phyloP scores from a whole-genome alignment of 2,888 invertebrate genomes.

The Corythucha ciliata region DNA sequence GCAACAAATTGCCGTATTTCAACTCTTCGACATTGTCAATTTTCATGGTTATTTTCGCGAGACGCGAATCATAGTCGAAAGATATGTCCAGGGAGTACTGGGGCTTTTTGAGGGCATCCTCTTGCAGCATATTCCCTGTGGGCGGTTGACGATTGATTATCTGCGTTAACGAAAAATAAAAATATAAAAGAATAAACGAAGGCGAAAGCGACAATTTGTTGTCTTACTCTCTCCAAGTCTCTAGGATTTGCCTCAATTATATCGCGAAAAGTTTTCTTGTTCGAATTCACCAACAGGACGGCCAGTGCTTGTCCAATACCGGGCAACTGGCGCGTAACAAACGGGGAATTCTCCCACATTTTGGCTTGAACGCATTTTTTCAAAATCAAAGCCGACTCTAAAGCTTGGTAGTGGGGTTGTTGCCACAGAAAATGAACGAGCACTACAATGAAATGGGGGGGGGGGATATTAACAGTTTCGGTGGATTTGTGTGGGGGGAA shows the following conservation, averaged over 20 bases:
- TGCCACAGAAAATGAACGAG: slow-evolving; percentile 32
- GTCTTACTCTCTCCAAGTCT: slow-evolving; percentile 57
- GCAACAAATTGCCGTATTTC: slow-evolving; percentile 42
- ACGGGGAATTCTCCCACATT: slow-evolving; percentile 66
- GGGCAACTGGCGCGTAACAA: slow-evolving; percentile 58
- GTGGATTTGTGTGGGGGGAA: neutral
- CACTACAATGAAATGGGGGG: slow-evolving; percentile 20
- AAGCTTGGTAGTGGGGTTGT: slow-evolving; percentile 44
- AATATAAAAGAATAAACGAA: too few species aligned
- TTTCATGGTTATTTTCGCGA: slow-evolving; percentile 41
- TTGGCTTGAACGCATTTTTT: slow-evolving; percentile 57
- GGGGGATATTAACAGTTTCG: neutral
- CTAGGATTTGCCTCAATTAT: slow-evolving; percentile 59
- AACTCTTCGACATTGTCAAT: slow-evolving; percentile 46
- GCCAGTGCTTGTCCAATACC: slow-evolving; percentile 61
- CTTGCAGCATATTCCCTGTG: slow-evolving; percentile 57
- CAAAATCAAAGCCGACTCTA: slow-evolving; percentile 52
- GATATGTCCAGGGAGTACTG: slow-evolving; percentile 47
- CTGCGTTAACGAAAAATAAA: slow-evolving; percentile 42
- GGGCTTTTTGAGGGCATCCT: slow-evolving; percentile 54
- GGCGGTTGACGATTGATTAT: slow-evolving; percentile 65
- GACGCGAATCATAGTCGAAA: slow-evolving; percentile 36
- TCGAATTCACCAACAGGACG: slow-evolving; percentile 53
- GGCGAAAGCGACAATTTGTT: neutral
- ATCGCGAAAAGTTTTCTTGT: slow-evolving; percentile 55